Conservation (phyloP, 2,797 vertebrate species). For the Mionectes olivaceus region DNA sequence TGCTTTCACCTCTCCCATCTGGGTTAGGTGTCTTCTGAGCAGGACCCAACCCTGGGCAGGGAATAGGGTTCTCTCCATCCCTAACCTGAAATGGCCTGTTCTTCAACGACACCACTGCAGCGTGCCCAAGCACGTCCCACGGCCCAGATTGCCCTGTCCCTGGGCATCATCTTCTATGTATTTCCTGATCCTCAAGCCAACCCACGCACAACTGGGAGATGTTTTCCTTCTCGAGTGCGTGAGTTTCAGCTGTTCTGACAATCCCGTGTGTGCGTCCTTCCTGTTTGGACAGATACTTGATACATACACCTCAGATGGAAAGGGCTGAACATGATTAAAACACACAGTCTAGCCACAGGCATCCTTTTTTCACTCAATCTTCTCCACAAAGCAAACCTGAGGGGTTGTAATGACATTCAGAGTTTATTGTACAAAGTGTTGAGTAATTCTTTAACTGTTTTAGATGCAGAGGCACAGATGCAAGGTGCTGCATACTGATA, state of each 20-base stretch:
- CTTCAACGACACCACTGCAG: background rate
- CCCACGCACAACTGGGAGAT: background rate
- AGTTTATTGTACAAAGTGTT: background rate
- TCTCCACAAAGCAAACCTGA: background rate
- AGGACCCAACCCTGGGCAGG: background rate
- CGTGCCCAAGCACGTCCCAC: rapidly evolving
- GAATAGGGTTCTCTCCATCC: background rate
- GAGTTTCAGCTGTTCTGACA: constrained; percentile 17
- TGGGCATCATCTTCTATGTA: background rate
- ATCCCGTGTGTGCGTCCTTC: background rate
- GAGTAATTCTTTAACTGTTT: background rate
- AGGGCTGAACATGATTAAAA: constrained; percentile 40
- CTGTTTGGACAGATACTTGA: constrained; percentile 59
- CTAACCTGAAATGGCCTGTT: rapidly evolving
- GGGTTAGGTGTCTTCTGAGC: background rate
- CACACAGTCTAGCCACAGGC: background rate
- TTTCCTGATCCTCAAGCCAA: background rate
- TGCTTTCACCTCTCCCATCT: background rate
- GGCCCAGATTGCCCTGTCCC: background rate
- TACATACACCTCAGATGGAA: constrained; percentile 34
- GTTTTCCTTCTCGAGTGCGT: background rate
- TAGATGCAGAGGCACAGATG: background rate
- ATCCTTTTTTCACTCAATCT: background rate
- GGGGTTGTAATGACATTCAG: background rate
- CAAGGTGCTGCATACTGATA: background rate